Conservation (phyloP, 2,888 invertebrate genomes). For the Acanthosepion pharaonis region DNA sequence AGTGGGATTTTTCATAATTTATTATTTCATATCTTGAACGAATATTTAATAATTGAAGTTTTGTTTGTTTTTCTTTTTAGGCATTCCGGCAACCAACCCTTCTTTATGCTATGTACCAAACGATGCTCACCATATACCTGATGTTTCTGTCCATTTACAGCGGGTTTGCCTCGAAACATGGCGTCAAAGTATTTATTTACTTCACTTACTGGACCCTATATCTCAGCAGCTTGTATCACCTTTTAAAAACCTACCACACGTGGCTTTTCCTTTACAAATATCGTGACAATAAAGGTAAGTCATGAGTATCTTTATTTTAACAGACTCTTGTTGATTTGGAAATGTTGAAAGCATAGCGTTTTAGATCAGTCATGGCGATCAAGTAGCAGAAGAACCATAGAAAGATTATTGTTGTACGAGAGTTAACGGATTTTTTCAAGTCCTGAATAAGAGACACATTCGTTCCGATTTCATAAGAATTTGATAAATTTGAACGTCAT, state of each 20-base stretch:
- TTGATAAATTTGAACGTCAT: too few species aligned
- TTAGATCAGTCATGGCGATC: too few species aligned
- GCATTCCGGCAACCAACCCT: not conserved
- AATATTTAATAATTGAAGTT: not conserved
- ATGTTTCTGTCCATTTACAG: conserved; percentile 52
- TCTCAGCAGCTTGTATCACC: conserved; percentile 51
- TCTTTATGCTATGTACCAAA: conserved; percentile 52
- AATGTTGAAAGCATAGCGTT: too few species aligned
- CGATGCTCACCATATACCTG: conserved; percentile 51
- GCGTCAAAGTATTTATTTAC: conserved; percentile 56
- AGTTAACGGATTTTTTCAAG: too few species aligned
- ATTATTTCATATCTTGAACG: not conserved
- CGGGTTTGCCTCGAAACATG: conserved; percentile 48
- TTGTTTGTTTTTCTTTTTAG: not conserved
- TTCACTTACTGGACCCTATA: conserved; percentile 58
- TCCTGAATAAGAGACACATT: too few species aligned
- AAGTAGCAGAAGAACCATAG: too few species aligned
- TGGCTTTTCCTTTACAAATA: conserved; percentile 50
- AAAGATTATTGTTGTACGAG: too few species aligned
- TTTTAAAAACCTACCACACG: conserved; percentile 50
- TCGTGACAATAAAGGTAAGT: conserved; percentile 43
- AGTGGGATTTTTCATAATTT: not conserved
- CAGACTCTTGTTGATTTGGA: too few species aligned
- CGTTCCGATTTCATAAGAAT: too few species aligned
- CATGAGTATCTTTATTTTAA: not conserved